A percentile compares a stretch with the other conserved stretches of the same genome.
phyloP scores from a whole-genome alignment of 2,113 vertebrate species.

The Pycnonotus jocosus region DNA sequence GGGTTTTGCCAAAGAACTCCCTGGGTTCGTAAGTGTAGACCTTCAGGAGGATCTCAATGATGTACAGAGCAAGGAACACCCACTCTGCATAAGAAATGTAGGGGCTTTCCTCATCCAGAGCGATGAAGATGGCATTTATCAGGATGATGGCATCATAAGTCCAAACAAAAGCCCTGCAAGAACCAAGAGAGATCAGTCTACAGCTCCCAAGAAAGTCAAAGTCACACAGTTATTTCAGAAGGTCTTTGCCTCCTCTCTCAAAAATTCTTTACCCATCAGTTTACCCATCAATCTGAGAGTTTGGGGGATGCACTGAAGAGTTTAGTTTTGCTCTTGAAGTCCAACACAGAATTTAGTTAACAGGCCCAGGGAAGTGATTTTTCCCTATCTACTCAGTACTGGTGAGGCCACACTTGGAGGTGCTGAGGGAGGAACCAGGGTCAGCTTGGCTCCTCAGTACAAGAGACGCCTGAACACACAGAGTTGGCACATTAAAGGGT shows the following conservation, averaged over 20 bases:
- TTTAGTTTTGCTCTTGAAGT: neutral
- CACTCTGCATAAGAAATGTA: slow-evolving; percentile 83
- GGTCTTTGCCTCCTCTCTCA: neutral
- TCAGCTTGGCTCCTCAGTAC: neutral
- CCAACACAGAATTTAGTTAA: neutral
- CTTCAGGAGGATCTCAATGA: slow-evolving; percentile 89
- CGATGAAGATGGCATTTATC: slow-evolving; percentile 90
- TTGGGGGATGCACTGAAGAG: neutral
- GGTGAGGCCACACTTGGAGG: neutral
- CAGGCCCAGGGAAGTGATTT: neutral
- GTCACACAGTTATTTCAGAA: neutral
- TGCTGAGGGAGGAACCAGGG: neutral
- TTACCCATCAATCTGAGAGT: neutral
- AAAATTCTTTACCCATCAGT: neutral
- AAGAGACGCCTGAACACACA: neutral
- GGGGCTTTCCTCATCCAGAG: slow-evolving; percentile 84
- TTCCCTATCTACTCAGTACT: neutral
- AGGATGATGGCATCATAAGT: slow-evolving; percentile 87
- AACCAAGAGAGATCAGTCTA: neutral
- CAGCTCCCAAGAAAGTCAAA: neutral
- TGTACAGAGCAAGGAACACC: slow-evolving; percentile 85
- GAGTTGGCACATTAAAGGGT: neutral
- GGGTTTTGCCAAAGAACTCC: slow-evolving; percentile 80
- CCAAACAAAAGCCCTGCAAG: slow-evolving; percentile 76
- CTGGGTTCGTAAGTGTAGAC: slow-evolving; percentile 87